Base-by-base conservation (phyloP, 1,140 invertebrate genomes). In the Thaumetopoea pityocampa region DNA sequence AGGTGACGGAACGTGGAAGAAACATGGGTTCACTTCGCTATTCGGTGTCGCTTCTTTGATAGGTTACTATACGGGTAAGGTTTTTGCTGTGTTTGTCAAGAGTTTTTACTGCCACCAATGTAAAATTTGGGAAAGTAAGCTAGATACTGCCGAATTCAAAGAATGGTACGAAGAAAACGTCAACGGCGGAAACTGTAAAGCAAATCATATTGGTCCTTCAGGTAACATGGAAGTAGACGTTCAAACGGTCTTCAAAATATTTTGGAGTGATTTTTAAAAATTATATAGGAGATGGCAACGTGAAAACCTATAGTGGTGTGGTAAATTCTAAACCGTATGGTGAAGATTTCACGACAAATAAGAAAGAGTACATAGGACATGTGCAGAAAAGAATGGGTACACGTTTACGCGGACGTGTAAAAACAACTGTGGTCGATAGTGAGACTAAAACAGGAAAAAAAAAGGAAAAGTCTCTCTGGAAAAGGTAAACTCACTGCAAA, bases 91-190 rank as follows among this genome's bases (percentile, higher is more conserved):
- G 7, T 8, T 24, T n/a, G 23, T 24, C 4, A 24, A 24, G 9
- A 24, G 23, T 8, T 5, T 6, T 4, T 24, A 24, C 23, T 24
- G 23, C 23, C 23, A 24, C 23, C 6, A 8, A 5, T 24, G 23
- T 24, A 24, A 24, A 8, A 24, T n/a, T 24, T 24, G 23, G 23
- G n/a, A 4, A 24, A 3, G 9, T 8, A 24, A 24, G 9, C 9
- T 24, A 8, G n/a, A 24, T n/a, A n/a, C 23, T 24, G 23, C 23
- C 23, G 23, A 24, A 24, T 24, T 5, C 23, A 9, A 24, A 24
- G 23, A 24, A 9, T n/a, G 23, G 23, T n/a, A 24, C 3, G 23
- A 24, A 24, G 23, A 3, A 3, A 6, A 24, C 9, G 23, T 24
- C 3, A 8, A 24, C n/a, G n/a, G 3, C n/a, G 23, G 23, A 4